These are phyloP conservation scores for Bombus pyrosoma DNA, from an alignment of 1,140 invertebrate genomes.

Conservation along the genomic window DNA sequence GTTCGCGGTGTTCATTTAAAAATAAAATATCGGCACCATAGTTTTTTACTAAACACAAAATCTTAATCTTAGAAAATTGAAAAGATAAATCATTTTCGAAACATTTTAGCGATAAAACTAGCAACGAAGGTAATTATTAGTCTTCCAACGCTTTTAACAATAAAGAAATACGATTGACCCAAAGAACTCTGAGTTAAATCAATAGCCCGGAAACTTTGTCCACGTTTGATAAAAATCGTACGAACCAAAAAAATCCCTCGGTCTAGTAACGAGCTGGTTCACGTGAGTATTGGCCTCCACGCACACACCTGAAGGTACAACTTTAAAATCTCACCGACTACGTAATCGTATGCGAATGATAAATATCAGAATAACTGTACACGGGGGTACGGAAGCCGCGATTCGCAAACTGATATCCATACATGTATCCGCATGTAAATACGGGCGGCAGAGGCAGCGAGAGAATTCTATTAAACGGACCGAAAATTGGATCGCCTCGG, in stretches of 20 bases:
- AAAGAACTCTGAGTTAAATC: too few relatives aligned
- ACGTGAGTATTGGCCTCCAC: background rate
- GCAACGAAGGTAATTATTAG: too few relatives aligned
- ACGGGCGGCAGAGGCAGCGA: background rate
- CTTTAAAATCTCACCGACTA: background rate
- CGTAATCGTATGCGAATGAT: slow-evolving; percentile 37
- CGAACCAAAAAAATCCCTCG: background rate
- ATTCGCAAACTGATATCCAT: slow-evolving; percentile 38
- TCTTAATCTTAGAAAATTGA: too few relatives aligned
- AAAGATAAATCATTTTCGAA: too few relatives aligned
- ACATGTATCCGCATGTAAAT: slow-evolving; percentile 40
- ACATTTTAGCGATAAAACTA: too few relatives aligned
- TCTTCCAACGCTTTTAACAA: too few relatives aligned
- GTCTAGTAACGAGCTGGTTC: background rate
- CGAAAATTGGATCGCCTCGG: slow-evolving; percentile 45
- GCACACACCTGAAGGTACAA: background rate
- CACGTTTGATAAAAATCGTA: too few relatives aligned
- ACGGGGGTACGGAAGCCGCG: slow-evolving; percentile 30
- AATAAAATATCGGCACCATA: too few relatives aligned
- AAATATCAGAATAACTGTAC: slow-evolving; percentile 35
- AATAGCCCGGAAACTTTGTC: too few relatives aligned
- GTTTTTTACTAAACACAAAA: too few relatives aligned
- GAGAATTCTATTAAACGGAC: slow-evolving; percentile 50
- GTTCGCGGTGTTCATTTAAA: too few relatives aligned
- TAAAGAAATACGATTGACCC: too few relatives aligned